phyloP scores from a whole-genome alignment of 2,888 invertebrate genomes.

The Lamellibrachia satsuma region DNA sequence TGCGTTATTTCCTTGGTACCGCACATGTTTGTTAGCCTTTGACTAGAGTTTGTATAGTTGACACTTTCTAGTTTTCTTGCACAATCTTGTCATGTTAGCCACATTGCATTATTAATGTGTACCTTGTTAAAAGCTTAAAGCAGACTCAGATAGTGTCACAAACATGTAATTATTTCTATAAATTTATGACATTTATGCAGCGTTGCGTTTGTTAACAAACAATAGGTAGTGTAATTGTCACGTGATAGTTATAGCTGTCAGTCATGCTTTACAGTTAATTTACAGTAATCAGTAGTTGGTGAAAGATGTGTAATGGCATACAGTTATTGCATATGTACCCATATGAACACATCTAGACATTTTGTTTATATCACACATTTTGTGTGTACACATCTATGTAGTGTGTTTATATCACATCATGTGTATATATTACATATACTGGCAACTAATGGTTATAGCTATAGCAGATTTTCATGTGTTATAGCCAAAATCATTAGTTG shows the following conservation, averaged over 20 bases:
- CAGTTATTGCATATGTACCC: neutral
- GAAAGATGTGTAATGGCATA: neutral
- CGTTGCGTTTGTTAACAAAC: neutral
- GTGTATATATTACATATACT: neutral
- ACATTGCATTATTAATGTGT: neutral
- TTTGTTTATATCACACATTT: neutral
- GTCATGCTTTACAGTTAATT: neutral
- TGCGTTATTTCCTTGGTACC: neutral
- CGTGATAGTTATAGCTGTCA: neutral
- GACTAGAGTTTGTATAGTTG: neutral
- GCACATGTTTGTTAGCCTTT: neutral
- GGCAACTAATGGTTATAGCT: too few species aligned
- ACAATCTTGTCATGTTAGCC: neutral
- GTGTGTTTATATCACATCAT: neutral
- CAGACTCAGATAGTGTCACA: neutral
- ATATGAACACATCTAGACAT: neutral
- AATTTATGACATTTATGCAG: too few species aligned
- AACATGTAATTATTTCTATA: neutral
- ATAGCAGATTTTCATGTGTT: neutral
- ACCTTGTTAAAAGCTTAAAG: neutral
- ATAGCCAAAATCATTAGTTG: neutral
- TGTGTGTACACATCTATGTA: neutral
- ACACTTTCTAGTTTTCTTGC: neutral
- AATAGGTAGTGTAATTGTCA: neutral
- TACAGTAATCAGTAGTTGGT: neutral